Percentiles rank a stretch among this genome's conserved stretches.
These are phyloP conservation scores for Ctenoplectra terminalis DNA, from an alignment of 1,140 invertebrate species.

Conservation along the genomic window DNA sequence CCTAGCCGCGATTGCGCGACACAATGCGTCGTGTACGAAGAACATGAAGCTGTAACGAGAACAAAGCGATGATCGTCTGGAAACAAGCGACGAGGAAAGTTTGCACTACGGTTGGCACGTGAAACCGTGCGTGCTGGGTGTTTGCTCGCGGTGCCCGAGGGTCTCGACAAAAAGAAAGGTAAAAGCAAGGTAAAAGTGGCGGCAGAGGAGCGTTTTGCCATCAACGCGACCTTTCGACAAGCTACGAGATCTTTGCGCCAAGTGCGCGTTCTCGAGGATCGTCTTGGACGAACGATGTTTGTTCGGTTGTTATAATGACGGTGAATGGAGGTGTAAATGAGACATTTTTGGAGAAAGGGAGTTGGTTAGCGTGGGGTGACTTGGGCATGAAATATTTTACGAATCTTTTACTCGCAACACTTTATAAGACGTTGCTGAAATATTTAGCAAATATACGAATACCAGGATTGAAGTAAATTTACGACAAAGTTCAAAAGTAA, in stretches of 20 bases:
- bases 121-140: neutral
- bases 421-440: too few relatives aligned
- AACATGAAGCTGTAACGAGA: neutral
- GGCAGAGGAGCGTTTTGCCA: neutral
- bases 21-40: neutral
- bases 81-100: neutral
- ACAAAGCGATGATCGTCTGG: constrained; percentile 3
- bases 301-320: neutral
- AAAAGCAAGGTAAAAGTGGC: constrained; percentile 25
- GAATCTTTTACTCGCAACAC: neutral
- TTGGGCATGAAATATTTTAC: too few relatives aligned
- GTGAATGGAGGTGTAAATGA: neutral
- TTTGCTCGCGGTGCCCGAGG: neutral
- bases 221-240: constrained; percentile 9
- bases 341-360: too few relatives aligned
- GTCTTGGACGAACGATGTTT: neutral
- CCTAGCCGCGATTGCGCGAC: neutral
- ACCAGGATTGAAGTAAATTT: neutral
- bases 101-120: neutral
- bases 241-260: neutral
- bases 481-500: too few relatives aligned
- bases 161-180: neutral
- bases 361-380: too few relatives aligned
- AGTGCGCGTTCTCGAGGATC: neutral
- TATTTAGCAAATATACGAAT: neutral